Conservation (phyloP, 2,113 vertebrate genomes). For the Tyrannus savana region DNA sequence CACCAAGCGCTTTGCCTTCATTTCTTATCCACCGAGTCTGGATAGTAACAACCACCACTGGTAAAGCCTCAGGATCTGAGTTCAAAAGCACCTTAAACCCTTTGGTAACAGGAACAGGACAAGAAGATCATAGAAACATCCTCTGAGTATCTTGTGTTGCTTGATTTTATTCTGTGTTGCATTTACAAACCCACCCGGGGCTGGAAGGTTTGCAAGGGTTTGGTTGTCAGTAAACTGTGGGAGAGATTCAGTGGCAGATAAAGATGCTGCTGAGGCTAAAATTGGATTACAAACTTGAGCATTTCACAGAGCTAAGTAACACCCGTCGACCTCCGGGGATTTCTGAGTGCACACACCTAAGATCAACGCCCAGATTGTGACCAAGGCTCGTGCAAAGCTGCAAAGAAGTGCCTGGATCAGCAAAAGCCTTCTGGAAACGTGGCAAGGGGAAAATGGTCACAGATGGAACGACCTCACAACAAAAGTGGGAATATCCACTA, state of each 20-base stretch:
- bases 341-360: not conserved
- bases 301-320: not conserved
- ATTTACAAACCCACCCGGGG: fast-evolving
- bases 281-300: fast-evolving
- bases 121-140: fast-evolving
- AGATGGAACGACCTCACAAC: fast-evolving
- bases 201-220: not conserved
- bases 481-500: fast-evolving
- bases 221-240: fast-evolving
- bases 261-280: not conserved
- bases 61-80: fast-evolving
- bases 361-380: not conserved
- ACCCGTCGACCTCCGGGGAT: not conserved
- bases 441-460: fast-evolving
- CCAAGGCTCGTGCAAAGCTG: not conserved
- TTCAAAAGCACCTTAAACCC: fast-evolving
- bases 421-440: not conserved
- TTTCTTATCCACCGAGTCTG: not conserved
- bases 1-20: not conserved
- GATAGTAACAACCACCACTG: fast-evolving
- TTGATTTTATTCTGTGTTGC: fast-evolving
- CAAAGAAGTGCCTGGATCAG: not conserved
- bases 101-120: not conserved
- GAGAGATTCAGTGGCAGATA: not conserved
- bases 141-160: fast-evolving